phyloP scores from a whole-genome alignment of 2,113 vertebrate species.

The Myxocyprinus asiaticus region DNA sequence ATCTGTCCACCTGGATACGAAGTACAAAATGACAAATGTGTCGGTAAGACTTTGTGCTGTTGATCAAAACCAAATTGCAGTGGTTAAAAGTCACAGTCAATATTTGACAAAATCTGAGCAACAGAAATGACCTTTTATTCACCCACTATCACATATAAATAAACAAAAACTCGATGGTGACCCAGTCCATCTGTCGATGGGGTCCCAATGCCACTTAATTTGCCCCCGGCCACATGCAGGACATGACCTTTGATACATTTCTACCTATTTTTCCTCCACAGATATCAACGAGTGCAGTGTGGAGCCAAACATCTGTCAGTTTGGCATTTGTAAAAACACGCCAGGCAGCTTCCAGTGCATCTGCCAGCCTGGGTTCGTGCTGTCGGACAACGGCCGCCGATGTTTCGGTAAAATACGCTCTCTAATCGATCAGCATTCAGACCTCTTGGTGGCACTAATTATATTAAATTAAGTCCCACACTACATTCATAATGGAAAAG shows the following conservation, averaged over 20 bases:
- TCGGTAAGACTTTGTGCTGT: conserved; percentile 73
- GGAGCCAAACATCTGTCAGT: conserved; percentile 87
- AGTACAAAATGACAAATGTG: conserved; percentile 89
- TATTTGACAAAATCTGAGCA: not conserved
- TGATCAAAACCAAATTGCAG: conserved; percentile 5
- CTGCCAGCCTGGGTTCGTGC: conserved; percentile 85
- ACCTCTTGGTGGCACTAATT: too few species aligned
- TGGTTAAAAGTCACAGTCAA: too few species aligned
- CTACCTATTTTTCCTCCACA: conserved; percentile 54
- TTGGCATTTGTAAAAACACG: conserved; percentile 89
- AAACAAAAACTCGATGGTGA: not conserved
- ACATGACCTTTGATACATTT: not conserved
- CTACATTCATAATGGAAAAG: too few species aligned
- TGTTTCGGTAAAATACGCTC: conserved; percentile 85
- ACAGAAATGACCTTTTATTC: not conserved
- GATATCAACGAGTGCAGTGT: conserved; percentile 91
- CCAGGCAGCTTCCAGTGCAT: conserved; percentile 90
- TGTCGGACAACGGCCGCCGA: conserved; percentile 84
- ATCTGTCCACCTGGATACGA: conserved; percentile 90
- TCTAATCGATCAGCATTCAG: too few species aligned
- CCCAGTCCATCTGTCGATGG: conserved; percentile 42
- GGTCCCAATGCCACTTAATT: not conserved
- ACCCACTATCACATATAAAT: not conserved
- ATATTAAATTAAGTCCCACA: too few species aligned
- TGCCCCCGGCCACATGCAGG: not conserved